Conservation (phyloP, 2,113 vertebrate species). For the Percopsis transmontana region DNA sequence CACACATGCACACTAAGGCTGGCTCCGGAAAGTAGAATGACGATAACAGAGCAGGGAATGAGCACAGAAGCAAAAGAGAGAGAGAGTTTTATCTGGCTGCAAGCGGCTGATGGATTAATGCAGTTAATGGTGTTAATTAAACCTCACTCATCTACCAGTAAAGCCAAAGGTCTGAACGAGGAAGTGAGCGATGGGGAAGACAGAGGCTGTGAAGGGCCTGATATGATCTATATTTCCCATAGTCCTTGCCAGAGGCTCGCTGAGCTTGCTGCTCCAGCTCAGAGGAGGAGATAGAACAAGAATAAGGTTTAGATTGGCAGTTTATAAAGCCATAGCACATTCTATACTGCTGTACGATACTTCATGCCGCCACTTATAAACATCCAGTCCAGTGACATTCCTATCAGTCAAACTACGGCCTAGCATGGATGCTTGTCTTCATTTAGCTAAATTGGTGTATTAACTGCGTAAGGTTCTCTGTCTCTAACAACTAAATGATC, state of each 20-base stretch:
- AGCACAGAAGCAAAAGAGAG: background rate
- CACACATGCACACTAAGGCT: too few species aligned
- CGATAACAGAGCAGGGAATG: background rate
- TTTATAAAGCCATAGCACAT: background rate
- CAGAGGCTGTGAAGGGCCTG: conserved; percentile 11
- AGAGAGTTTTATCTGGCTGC: conserved; percentile 17
- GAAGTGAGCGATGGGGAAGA: conserved; percentile 37
- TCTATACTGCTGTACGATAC: background rate
- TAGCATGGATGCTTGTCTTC: background rate
- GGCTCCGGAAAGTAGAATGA: background rate
- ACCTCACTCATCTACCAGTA: conserved; percentile 49
- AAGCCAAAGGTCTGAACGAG: conserved; percentile 53
- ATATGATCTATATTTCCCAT: conserved; percentile 52
- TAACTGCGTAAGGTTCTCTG: background rate
- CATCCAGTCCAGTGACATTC: background rate
- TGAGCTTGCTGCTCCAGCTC: background rate
- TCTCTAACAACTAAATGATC: background rate
- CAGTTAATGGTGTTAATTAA: conserved; percentile 66
- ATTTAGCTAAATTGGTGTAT: background rate
- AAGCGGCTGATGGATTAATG: conserved; percentile 53
- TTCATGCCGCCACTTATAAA: background rate
- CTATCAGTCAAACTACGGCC: background rate
- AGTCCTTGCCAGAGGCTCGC: conserved; percentile 33
- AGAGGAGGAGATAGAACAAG: background rate
- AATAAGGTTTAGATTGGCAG: background rate